phyloP scores from a whole-genome alignment of 2,113 vertebrate species.

The Galbula dea region DNA sequence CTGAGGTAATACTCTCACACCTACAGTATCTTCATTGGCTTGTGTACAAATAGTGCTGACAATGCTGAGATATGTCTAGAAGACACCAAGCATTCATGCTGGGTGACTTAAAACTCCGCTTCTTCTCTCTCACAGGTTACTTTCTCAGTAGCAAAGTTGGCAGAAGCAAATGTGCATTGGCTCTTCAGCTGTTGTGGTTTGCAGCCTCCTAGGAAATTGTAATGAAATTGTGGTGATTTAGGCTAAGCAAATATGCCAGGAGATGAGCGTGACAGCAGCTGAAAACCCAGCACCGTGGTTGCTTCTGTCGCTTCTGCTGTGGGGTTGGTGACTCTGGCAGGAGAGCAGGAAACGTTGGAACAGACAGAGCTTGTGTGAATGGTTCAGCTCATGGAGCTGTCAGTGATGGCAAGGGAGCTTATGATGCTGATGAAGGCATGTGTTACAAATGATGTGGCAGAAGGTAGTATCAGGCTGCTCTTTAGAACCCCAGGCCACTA shows the following conservation, averaged over 20 bases:
- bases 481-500: not conserved
- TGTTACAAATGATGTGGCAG: not conserved
- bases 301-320: not conserved
- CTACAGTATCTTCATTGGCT: fast-evolving
- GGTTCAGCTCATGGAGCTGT: not conserved
- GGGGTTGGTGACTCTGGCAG: not conserved
- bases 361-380: not conserved
- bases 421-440: fast-evolving
- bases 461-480: not conserved
- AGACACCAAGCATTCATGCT: not conserved
- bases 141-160: fast-evolving
- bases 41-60: not conserved
- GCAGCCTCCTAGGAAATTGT: not conserved
- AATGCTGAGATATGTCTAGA: not conserved
- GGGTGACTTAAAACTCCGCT: not conserved
- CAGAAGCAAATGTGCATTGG: not conserved
- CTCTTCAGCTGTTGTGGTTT: not conserved
- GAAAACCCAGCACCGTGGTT: not conserved
- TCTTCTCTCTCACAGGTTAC: not conserved
- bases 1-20: slow-evolving; percentile 73
- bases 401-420: fast-evolving
- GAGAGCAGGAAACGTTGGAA: not conserved
- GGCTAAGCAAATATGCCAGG: not conserved
- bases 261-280: not conserved
- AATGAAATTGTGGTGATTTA: not conserved